A percentile compares a stretch with the other conserved stretches of the same genome.
Evolutionary conservation across 2,113 vertebrate genomes (phyloP).

Genomic region (Chlorocebus sabaeus): DNA sequence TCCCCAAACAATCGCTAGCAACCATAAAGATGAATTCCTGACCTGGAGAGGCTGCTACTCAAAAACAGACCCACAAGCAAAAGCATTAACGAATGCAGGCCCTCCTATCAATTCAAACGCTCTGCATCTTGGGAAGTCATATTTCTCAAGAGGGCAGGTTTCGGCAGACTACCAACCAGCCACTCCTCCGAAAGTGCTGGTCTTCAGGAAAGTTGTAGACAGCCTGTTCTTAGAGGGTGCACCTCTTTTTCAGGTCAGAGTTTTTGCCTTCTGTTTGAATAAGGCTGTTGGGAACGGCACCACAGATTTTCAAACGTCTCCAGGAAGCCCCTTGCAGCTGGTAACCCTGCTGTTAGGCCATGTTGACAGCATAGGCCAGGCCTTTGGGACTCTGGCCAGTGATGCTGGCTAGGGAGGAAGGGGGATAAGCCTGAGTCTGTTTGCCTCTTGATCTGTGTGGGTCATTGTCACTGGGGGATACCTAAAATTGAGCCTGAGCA

Average conservation of each 20-base stretch:
- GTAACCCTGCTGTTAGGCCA: background rate
- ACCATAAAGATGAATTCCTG: background rate
- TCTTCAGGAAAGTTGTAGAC: background rate
- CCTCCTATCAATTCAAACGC: fast-evolving
- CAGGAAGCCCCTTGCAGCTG: background rate
- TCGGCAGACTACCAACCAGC: background rate
- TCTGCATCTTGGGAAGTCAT: background rate
- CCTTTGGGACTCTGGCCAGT: background rate
- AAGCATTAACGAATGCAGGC: background rate
- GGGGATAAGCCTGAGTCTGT: background rate
- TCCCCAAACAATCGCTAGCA: background rate
- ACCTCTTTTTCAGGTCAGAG: background rate
- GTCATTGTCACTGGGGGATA: background rate
- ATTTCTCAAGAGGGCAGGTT: background rate
- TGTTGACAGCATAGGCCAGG: fast-evolving
- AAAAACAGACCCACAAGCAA: background rate
- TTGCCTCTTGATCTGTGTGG: background rate
- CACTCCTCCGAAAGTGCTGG: background rate
- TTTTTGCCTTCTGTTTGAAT: background rate
- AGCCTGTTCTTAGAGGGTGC: background rate
- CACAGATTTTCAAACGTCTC: background rate
- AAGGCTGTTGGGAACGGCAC: background rate
- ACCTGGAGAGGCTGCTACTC: background rate
- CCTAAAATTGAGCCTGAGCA: background rate
- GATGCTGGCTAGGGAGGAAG: background rate